phyloP scores from a whole-genome alignment of 2,888 invertebrate species.

The Scelioninae gen. 1 region DNA sequence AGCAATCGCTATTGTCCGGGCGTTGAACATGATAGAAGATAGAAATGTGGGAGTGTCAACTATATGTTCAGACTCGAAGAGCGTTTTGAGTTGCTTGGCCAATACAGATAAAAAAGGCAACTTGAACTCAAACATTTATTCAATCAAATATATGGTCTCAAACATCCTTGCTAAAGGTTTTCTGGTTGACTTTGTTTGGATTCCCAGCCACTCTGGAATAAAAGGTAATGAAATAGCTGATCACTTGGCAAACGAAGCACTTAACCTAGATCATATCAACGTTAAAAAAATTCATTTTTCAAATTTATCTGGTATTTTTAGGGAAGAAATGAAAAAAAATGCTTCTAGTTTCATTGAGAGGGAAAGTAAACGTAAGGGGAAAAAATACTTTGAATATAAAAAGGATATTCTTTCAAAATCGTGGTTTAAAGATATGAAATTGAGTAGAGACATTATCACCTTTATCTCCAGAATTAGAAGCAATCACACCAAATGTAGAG shows the following conservation, averaged over 20 bases:
- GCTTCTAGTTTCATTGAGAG: not conserved
- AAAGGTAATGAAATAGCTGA: conserved; percentile 19
- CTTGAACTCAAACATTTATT: not conserved
- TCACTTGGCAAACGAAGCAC: not conserved
- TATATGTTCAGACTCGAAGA: not conserved
- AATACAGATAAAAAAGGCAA: not conserved
- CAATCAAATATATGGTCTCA: not conserved
- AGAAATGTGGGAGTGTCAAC: not conserved
- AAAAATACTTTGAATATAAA: conserved; percentile 12
- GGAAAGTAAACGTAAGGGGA: not conserved
- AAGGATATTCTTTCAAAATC: not conserved
- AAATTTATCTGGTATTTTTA: conserved; percentile 11
- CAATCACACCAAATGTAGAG: not conserved
- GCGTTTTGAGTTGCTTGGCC: not conserved
- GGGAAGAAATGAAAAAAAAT: not conserved
- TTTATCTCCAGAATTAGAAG: conserved; percentile 27
- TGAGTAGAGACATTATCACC: conserved; percentile 3
- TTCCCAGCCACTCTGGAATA: conserved; percentile 21
- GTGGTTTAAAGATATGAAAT: conserved; percentile 5
- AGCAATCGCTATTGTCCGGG: conserved; percentile 1
- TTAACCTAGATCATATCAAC: not conserved
- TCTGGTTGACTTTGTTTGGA: not conserved
- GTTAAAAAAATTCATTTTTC: not conserved
- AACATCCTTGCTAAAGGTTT: not conserved
- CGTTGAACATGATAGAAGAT: not conserved